Conservation (phyloP, 2,113 vertebrate genomes). For the Oceanites oceanicus region DNA sequence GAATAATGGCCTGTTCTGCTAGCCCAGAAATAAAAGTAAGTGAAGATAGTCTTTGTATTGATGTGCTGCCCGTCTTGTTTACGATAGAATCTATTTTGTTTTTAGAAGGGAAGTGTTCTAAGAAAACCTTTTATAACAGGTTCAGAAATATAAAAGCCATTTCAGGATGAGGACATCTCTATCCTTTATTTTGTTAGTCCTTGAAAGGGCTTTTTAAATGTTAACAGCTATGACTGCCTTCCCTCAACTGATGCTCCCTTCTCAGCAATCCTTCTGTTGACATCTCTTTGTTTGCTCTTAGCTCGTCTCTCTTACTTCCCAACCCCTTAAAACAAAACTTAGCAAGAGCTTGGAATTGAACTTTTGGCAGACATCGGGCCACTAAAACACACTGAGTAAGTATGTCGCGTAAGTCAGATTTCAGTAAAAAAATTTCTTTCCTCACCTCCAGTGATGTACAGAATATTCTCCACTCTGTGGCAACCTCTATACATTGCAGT, state of each 20-base stretch:
- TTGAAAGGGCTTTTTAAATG: conserved; percentile 77
- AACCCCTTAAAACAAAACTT: conserved; percentile 45
- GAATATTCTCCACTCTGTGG: conserved; percentile 15
- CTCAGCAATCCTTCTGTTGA: conserved; percentile 61
- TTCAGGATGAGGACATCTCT: conserved; percentile 68
- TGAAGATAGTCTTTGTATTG: conserved; percentile 44
- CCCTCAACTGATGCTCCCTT: conserved; percentile 35
- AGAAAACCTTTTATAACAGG: conserved; percentile 72
- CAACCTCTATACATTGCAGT: neutral
- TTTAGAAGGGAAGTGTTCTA: conserved; percentile 52
- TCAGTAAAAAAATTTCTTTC: neutral
- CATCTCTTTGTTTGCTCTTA: conserved; percentile 39
- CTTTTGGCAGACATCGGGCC: neutral
- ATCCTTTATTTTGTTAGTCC: conserved; percentile 71
- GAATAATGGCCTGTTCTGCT: conserved; percentile 42
- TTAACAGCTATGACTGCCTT: conserved; percentile 63
- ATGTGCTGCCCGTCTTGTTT: conserved; percentile 54
- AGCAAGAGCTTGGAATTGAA: conserved; percentile 1
- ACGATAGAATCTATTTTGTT: conserved; percentile 48
- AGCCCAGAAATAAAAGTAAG: conserved; percentile 60
- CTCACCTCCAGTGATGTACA: neutral
- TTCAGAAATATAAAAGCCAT: conserved; percentile 76
- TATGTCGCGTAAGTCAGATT: neutral
- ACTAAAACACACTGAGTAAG: neutral
- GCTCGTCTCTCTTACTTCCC: neutral